Evolutionary conservation across 2,113 vertebrate species (phyloP), one percentile per base, ranked within the genome.

Genomic region (Conger conger): DNA sequence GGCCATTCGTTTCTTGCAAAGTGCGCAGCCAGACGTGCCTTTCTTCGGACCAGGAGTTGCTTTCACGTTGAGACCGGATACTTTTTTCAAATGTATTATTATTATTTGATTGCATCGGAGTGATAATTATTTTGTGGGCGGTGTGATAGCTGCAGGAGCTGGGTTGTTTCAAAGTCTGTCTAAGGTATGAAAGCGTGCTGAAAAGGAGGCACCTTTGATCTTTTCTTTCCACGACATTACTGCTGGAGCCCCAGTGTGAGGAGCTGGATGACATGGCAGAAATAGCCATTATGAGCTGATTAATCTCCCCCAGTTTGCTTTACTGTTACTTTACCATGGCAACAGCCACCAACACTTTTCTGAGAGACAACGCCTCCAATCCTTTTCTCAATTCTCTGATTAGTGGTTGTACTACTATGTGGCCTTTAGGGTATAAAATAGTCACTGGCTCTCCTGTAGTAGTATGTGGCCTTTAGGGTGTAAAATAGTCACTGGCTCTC

Each of bases 1-100:
- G 60, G 63, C 82, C 57, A 23, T 79, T 80, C 27, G 45, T 88
- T 86, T 85, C 81, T 80, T 79, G 37, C 38, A 30, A 37, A 63
- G 20, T 63, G 73, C 80, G 50, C 38, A 3, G 3, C 11, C 42
- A 23, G 45, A 35, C 30, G n/a, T 37, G 6, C 63, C 54, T 83
- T 86, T 40, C n/a, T 38, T 42, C 54, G 35, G 37, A 23, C 73
- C 17, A 83, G 45, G 82, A 73, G 37, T 73, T 27, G 7, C 73
- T 30, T 53, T 63, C 27, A n/a, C 18, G 76, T 76, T 83, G 37
- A 42, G 37, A 27, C 36, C 9, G 3, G 36, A 20, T 13, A 36
- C n/a, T 76, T 83, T 37, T 42, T 50, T 77, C 4, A 27, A 23
- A 63, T 11, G 27, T 27, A 27, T 63, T 4, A 6, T 40, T 78